Percentiles rank a stretch among this genome's conserved stretches.
phyloP scores from a whole-genome alignment of 2,113 vertebrate genomes.

The Fukomys damarensis region DNA sequence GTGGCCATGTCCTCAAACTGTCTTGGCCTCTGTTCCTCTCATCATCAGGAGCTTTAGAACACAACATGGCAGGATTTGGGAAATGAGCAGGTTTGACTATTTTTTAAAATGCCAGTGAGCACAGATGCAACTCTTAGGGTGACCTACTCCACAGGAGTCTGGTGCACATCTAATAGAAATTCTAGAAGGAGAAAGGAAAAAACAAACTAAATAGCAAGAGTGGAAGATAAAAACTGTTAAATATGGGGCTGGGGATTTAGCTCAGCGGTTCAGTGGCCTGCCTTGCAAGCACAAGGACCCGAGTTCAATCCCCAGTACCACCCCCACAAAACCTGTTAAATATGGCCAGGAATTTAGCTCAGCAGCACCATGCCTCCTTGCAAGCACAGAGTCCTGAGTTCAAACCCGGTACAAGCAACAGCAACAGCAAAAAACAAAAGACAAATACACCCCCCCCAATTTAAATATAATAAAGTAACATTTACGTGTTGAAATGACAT shows the following conservation, averaged over 20 bases:
- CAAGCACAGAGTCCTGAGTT: too few species aligned
- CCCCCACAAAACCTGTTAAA: too few species aligned
- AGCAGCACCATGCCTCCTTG: too few species aligned
- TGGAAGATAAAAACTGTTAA: not conserved
- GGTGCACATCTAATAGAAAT: not conserved
- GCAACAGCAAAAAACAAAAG: too few species aligned
- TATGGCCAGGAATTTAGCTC: too few species aligned
- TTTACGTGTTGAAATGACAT: not conserved
- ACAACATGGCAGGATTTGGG: not conserved
- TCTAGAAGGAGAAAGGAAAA: not conserved
- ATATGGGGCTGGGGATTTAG: too few species aligned
- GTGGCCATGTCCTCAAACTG: not conserved
- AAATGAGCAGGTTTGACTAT: not conserved
- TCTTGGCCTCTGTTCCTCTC: not conserved
- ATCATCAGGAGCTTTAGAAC: not conserved
- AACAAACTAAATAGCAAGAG: not conserved
- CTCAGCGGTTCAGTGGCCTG: too few species aligned
- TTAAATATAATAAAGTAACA: not conserved
- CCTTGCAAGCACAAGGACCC: too few species aligned
- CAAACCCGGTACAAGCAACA: too few species aligned
- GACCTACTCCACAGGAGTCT: not conserved
- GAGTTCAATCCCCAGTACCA: too few species aligned
- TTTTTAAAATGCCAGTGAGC: not conserved
- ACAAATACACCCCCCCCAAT: too few species aligned
- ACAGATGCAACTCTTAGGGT: not conserved